Evolutionary conservation across 2,113 vertebrate genomes (phyloP).

Genomic region (Melanostigma gelatinosum): DNA sequence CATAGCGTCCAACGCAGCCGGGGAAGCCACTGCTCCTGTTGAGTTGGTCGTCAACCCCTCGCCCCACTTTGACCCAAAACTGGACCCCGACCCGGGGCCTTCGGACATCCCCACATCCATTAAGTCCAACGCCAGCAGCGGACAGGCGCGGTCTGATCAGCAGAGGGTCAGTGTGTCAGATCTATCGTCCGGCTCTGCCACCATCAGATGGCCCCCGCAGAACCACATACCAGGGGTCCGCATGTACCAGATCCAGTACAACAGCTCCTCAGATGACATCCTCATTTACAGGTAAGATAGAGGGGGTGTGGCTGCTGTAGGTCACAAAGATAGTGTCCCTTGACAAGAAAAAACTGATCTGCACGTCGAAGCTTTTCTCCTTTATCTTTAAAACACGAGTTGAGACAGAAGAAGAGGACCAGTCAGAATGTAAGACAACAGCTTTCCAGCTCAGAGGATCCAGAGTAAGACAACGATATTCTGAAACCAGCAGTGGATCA

Average conservation of each 20-base stretch:
- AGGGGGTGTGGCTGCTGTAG: background rate
- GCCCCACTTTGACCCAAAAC: slow-evolving; percentile 83
- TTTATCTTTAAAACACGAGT: too few relatives aligned
- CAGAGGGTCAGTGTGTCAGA: slow-evolving; percentile 83
- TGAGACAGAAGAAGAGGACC: background rate
- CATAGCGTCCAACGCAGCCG: slow-evolving; percentile 86
- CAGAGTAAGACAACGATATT: too few relatives aligned
- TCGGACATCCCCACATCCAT: slow-evolving; percentile 88
- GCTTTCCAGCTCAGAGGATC: background rate
- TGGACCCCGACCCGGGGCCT: slow-evolving; percentile 84
- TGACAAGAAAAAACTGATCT: background rate
- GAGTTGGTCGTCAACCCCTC: slow-evolving; percentile 86
- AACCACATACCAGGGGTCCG: slow-evolving; percentile 86
- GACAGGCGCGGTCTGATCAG: slow-evolving; percentile 75
- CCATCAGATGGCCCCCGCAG: slow-evolving; percentile 84
- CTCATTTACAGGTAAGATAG: slow-evolving; percentile 85
- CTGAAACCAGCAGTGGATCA: background rate
- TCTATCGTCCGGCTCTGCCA: slow-evolving; percentile 77
- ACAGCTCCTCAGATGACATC: slow-evolving; percentile 86
- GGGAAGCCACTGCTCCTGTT: slow-evolving; percentile 84
- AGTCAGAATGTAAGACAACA: background rate
- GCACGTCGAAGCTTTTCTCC: background rate
- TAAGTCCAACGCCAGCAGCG: slow-evolving; percentile 83
- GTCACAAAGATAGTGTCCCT: background rate
- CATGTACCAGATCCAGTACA: slow-evolving; percentile 90